Evolutionary conservation across 2,888 invertebrate genomes (phyloP), one percentile per base, ranked within the genome.

Genomic region (Limnephilus marmoratus): DNA sequence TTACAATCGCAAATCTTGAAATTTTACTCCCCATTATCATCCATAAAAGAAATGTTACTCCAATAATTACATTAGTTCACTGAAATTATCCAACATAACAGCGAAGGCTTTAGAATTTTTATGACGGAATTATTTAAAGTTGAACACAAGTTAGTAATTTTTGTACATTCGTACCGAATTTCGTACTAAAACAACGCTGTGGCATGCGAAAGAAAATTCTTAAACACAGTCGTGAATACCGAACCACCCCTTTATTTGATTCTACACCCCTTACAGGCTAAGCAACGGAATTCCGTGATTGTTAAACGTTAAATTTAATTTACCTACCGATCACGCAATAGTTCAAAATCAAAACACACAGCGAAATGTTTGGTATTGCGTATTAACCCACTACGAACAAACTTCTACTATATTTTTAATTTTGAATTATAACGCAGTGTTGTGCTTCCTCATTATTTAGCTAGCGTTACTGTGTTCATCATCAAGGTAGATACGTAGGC

Each of bases 261-360:
- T 86, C 5, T 86, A 29, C 45, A 45, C 29, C 45, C 37, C 45
- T 86, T 86, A 86, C 15, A n/a, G 29, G 41, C 9, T 88, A 34
- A 90, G 41, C 90, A 81, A 81, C 37, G 90, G 81, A 80, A 45
- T 90, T 81, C 34, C 90, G 90, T 90, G 90, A 68, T 80, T 41
- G 24, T 45, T 45, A 90, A 82, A 81, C 90, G 80, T 90, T 82
- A 90, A 90, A 45, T 37, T 90, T 90, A 90, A 90, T 90, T 90
- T 45, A 81, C 81, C n/a, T 45, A 41, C 81, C 45, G 81, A 81
- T 68, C 90, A 81, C 90, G 90, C 90, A 45, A 90, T 41, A 41
- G 41, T n/a, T 90, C 11, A 18, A 86, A 86, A 81, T 45, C 68
- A 24, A 68, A 68, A 68, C 68, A 68, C 9, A 68, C n/a, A n/a